phyloP scores from a whole-genome alignment of 2,888 invertebrate species.

The Leptopilina myrica region DNA sequence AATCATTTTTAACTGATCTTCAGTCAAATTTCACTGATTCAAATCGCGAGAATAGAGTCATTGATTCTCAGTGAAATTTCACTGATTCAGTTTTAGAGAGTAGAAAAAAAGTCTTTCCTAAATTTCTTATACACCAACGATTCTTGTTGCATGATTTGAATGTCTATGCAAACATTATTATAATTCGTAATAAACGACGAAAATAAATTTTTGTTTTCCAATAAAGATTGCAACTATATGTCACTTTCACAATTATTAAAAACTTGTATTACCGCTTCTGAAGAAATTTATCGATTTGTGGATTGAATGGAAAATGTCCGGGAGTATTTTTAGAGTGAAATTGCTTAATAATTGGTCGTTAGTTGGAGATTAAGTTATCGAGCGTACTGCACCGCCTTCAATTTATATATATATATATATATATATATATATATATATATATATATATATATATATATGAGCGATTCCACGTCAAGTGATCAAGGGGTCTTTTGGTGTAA shows the following conservation, averaged over 20 bases:
- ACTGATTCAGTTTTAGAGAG: too few relatives aligned
- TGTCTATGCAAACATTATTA: too few relatives aligned
- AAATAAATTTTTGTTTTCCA: conserved; percentile 14
- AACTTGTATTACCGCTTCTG: conserved; percentile 35
- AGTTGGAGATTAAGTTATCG: conserved; percentile 36
- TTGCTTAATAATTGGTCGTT: conserved; percentile 38
- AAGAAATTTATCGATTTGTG: conserved; percentile 36
- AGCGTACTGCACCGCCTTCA: conserved; percentile 3
- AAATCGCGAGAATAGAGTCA: too few relatives aligned
- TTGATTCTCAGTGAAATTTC: too few relatives aligned
- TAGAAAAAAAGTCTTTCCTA: too few relatives aligned
- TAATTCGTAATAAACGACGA: background rate
- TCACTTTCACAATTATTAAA: conserved; percentile 26
- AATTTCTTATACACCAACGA: too few relatives aligned
- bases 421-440: background rate
- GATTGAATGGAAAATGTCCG: conserved; percentile 38
- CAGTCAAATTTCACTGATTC: too few relatives aligned
- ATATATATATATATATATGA: background rate
- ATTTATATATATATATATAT: background rate
- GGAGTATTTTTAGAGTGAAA: conserved; percentile 24
- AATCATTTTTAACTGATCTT: too few relatives aligned
- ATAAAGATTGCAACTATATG: conserved; percentile 22
- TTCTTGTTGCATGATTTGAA: too few relatives aligned
- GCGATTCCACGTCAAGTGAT: too few relatives aligned
- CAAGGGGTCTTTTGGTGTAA: too few relatives aligned